Evolutionary conservation across 2,888 invertebrate species (phyloP), one percentile per base, ranked within the genome.

Genomic region (Synergus umbraculus): DNA sequence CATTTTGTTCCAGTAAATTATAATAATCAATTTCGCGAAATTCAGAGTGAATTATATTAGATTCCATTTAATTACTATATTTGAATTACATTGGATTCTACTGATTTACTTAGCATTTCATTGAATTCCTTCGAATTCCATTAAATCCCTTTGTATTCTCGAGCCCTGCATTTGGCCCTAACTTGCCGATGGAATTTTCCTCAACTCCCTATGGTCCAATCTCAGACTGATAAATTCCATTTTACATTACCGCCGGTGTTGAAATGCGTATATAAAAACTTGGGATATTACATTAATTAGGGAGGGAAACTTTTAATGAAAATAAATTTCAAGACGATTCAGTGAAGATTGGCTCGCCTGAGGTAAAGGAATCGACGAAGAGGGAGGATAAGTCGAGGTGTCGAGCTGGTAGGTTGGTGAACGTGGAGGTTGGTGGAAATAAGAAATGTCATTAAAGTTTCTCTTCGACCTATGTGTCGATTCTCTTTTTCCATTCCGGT

Each of bases 271-370:
- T 58, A 37, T 73, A 58, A 58, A 60, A 77, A 79, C 49, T 78
- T 78, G 44, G 76, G 77, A 81, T 79, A 83, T 83, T 83, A 83
- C 83, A 81, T 83, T 83, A 83, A 79, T 83, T 83, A 83, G 64
- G 60, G 58, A 73, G 76, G 60, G 76, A 81, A 77, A 83, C 76
- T 82, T 82, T 66, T 76, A 67, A 54, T 37, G 73, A 73, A 73
- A 73, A 73, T 73, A 73, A 73, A 54, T 73, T 73, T 58, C 18
- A 54, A 49, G 69, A 69, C 69, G 49, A 69, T 69, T 69, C 69
- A 69, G 69, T 54, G 49, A 49, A 69, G 73, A 73, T 73, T 73
- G 54, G 73, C 73, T 73, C 41, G 54, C 37, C 54, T 73, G 54
- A 73, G 73, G 73, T 54, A 73, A 73, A 54, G 18, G 41, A 67